phyloP scores from a whole-genome alignment of 1,140 invertebrate species.

The Vollenhovia emeryi region DNA sequence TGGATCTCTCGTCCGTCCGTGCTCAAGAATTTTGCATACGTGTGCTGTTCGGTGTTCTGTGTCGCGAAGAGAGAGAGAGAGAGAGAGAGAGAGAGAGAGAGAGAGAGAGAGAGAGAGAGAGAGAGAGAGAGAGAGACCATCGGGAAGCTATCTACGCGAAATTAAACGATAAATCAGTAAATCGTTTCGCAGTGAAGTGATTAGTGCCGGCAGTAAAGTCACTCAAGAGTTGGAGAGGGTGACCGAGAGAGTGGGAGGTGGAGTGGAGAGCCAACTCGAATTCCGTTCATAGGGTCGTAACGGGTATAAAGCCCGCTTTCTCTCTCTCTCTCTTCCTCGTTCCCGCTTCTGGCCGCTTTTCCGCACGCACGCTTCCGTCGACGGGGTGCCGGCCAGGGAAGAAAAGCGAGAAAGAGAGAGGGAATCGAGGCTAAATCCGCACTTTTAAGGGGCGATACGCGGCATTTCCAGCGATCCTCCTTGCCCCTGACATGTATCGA shows the following conservation, averaged over 20 bases:
- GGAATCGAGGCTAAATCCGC: constrained; percentile 11
- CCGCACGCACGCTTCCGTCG: neutral
- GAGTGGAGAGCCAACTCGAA: constrained; percentile 31
- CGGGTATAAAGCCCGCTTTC: neutral
- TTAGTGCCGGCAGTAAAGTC: constrained; percentile 71
- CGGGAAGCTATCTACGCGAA: constrained; percentile 66
- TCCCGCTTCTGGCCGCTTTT: neutral
- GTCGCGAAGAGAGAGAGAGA: neutral
- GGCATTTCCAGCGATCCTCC: constrained; percentile 23
- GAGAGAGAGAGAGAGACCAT: too few relatives aligned
- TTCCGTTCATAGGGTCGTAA: constrained; percentile 34
- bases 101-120: too few relatives aligned
- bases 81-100: too few relatives aligned
- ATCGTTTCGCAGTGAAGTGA: constrained; percentile 70
- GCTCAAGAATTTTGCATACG: constrained; percentile 13
- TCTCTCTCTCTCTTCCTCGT: constrained; percentile 7
- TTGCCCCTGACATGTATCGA: constrained; percentile 60
- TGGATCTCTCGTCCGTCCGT: neutral
- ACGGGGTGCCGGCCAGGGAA: neutral
- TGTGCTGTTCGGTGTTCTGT: neutral
- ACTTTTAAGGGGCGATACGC: constrained; percentile 45
- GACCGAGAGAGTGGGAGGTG: constrained; percentile 1
- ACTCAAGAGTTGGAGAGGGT: constrained; percentile 20
- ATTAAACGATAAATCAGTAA: constrained; percentile 74
- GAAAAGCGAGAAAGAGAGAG: neutral